Evolutionary conservation across 2,797 vertebrate species (phyloP), one percentile per base, ranked within the genome.

Genomic region (Melanotaenia nigrans): DNA sequence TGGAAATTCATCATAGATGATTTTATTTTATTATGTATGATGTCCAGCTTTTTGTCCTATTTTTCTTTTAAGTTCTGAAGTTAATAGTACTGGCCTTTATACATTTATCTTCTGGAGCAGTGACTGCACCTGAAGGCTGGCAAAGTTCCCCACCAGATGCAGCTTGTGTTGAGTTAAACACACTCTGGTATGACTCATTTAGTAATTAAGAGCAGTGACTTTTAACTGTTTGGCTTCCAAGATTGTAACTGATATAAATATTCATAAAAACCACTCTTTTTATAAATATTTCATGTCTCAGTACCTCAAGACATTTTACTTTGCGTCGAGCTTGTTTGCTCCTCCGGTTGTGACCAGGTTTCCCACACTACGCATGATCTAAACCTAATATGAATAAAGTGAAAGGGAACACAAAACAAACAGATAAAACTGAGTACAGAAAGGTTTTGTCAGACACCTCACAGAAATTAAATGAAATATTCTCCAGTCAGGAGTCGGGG

Each of bases 301-400:
- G 42, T 30, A 47, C 18, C n/a, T 38, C 7, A 0, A 1, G 18
- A 16, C 18, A 36, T 7, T 86, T 81, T 65, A 55, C 65, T 9
- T 7, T 20, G 59, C n/a, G 33, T 57, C 11, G 2, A 45, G 70
- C 61, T 49, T 54, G n/a, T 73, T 85, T 75, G 40, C 67, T 63
- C 54, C 22, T 25, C 38, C 13, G 24, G 61, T 82, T 82, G 51
- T 49, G 30, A 13, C 24, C 33, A 20, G 71, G 57, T 80, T 89
- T 89, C 83, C 80, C 86, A 88, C 73, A 59, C 70, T 49, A 45
- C 35, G 20, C 45, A 9, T 54, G 57, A 71, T 32, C 61, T 30
- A 56, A 71, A 78, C 32, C 75, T 67, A 87, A 86, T 60, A 85
- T 36, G 49, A 83, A 25, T 42, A 42, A 80, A 64, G 65, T 13